phyloP scores from a whole-genome alignment of 2,888 invertebrate species.

The Agrypnus murinus region DNA sequence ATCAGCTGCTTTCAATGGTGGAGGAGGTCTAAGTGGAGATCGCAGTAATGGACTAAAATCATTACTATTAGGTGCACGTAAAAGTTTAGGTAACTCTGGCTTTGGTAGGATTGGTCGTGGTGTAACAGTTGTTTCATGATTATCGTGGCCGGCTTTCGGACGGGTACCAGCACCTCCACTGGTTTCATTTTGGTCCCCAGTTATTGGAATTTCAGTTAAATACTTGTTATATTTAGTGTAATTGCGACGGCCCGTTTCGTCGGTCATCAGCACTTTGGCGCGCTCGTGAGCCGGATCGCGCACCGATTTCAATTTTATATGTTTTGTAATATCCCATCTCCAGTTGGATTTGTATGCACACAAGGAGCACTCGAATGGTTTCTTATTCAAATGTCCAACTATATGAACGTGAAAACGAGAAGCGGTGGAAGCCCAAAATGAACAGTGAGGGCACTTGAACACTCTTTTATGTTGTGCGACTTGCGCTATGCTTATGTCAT shows the following conservation, averaged over 20 bases:
- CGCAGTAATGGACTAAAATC: slow-evolving; percentile 64
- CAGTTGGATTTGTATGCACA: slow-evolving; percentile 96
- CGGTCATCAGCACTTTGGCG: slow-evolving; percentile 91
- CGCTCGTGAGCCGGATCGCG: slow-evolving; percentile 87
- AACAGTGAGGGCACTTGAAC: slow-evolving; percentile 94
- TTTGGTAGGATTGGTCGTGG: slow-evolving; percentile 57
- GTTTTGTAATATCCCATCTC: slow-evolving; percentile 98
- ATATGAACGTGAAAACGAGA: slow-evolving; percentile 95
- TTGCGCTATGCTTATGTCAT: slow-evolving; percentile 75
- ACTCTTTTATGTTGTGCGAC: slow-evolving; percentile 84
- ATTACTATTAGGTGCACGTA: slow-evolving; percentile 57
- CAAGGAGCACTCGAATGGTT: slow-evolving; percentile 95
- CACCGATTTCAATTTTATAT: slow-evolving; percentile 92
- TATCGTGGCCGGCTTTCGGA: slow-evolving; percentile 61
- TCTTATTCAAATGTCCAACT: slow-evolving; percentile 93
- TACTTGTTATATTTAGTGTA: slow-evolving; percentile 96
- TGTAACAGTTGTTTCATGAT: slow-evolving; percentile 53
- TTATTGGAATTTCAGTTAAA: slow-evolving; percentile 76
- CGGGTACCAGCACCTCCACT: slow-evolving; percentile 69
- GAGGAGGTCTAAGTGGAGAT: slow-evolving; percentile 69
- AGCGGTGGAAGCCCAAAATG: slow-evolving; percentile 94
- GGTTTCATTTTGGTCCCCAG: slow-evolving; percentile 67
- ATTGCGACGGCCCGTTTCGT: slow-evolving; percentile 92
- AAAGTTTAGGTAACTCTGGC: slow-evolving; percentile 62
- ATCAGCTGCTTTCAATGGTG: slow-evolving; percentile 78